These are phyloP conservation scores for Hypotaenidia okinawae DNA, from an alignment of 2,797 vertebrate genomes.

Conservation along the genomic window DNA sequence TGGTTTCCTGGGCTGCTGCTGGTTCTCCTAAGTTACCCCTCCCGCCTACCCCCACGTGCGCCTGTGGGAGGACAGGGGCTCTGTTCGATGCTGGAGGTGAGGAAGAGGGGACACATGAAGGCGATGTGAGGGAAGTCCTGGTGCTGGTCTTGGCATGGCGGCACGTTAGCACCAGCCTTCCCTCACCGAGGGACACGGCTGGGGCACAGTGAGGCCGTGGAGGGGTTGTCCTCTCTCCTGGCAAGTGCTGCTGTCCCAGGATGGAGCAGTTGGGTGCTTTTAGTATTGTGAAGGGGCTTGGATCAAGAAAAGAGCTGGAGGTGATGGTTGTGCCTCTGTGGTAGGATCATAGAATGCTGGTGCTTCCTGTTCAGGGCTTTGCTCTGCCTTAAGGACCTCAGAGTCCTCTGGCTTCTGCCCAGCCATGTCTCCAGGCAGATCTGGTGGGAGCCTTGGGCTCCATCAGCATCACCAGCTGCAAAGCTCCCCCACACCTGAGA, in stretches of 20 bases:
- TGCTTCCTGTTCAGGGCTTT: neutral
- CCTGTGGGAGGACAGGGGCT: rapidly evolving
- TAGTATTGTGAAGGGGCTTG: neutral
- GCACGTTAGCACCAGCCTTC: neutral
- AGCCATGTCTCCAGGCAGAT: neutral
- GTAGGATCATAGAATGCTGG: neutral
- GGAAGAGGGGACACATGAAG: rapidly evolving
- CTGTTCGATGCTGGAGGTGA: neutral
- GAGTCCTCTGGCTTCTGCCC: neutral
- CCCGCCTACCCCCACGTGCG: rapidly evolving
- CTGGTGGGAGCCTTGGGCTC: neutral
- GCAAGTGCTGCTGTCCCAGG: neutral
- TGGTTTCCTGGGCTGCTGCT: neutral
- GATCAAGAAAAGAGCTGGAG: neutral
- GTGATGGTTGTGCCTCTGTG: neutral
- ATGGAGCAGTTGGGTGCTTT: neutral
- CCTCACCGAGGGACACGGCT: rapidly evolving
- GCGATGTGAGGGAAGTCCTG: neutral
- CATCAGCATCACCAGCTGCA: rapidly evolving
- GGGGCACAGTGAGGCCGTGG: rapidly evolving
- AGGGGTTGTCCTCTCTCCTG: neutral
- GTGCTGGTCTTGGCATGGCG: rapidly evolving
- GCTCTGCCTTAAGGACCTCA: neutral
- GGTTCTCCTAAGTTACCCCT: neutral
- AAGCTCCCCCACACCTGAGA: neutral